Base-by-base conservation (phyloP, 2,113 vertebrate genomes). In the Lanius collurio region DNA sequence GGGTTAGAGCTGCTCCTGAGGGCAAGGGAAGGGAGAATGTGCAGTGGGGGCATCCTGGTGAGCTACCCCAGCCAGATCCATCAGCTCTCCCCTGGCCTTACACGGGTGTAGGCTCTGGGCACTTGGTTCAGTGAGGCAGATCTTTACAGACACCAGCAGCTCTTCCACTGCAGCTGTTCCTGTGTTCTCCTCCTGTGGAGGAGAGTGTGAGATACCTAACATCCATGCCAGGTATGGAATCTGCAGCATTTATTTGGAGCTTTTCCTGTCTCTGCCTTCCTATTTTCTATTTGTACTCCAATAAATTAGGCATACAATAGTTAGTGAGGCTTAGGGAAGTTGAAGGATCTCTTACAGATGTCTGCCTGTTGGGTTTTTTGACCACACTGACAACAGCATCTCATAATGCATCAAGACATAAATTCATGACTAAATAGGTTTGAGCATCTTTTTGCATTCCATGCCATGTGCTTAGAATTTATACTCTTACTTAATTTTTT, bases 101-200 rank as follows among this genome's bases (percentile, higher is more conserved):
- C 16, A 0, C 7, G 42, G 68, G 1, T 44, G 16, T n/a, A n/a
- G 24, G 23, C 30, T 81, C n/a, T n/a, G n/a, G 39, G 23, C 3
- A 4, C 18, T 15, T 37, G 27, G 3, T 50, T 41, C 21, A 31
- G 0, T n/a, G n/a, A 78, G 75, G 52, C 21, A 13, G 13, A 39
- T 31, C 33, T 8, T 19, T 2, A 7, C 8, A 57, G 49, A 65
- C n/a, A 33, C 53, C 47, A 67, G 39, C 39, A 67, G 47, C 39
- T 87, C 16, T 71, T 67, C 20, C 24, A 6, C 64, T 63, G 64
- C 55, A 81, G 10, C 24, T 41, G 30, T 52, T 76, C 6, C 14
- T 46, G 19, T 63, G 28, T 30, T 63, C 47, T 70, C 26, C 27
- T 20, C 19, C 23, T 14, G 23, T 56, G 39, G 39, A 8, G 10